phyloP scores from a whole-genome alignment of 2,888 invertebrate species.

The Synanthedon andrenaeformis region DNA sequence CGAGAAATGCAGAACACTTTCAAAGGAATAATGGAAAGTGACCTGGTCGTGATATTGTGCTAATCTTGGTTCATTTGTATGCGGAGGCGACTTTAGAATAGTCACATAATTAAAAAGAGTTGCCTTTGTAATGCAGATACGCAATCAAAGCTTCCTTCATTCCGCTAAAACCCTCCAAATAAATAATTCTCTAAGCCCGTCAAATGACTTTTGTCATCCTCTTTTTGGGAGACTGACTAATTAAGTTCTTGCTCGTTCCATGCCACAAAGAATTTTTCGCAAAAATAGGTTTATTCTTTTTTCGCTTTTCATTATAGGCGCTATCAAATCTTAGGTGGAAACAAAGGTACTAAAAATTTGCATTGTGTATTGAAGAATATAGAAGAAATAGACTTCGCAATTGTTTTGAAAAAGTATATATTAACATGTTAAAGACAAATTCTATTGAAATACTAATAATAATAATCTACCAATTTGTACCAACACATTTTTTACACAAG shows the following conservation, averaged over 20 bases:
- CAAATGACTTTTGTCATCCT: slow-evolving; percentile 14
- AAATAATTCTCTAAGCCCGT: slow-evolving; percentile 27
- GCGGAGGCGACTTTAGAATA: slow-evolving; percentile 39
- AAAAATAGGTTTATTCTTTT: slow-evolving; percentile 5
- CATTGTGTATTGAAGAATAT: too few species aligned
- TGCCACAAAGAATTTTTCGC: slow-evolving; percentile 16
- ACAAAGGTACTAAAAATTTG: too few species aligned
- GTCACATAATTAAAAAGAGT: slow-evolving; percentile 58
- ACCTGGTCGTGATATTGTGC: slow-evolving; percentile 22
- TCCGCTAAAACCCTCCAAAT: slow-evolving; percentile 33
- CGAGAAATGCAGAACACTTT: slow-evolving; percentile 9
- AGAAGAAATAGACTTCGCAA: too few species aligned
- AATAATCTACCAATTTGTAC: too few species aligned
- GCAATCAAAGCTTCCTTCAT: slow-evolving; percentile 36
- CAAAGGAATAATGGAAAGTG: slow-evolving; percentile 35
- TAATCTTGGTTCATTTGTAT: slow-evolving; percentile 52
- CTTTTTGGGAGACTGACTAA: slow-evolving; percentile 23
- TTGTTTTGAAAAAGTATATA: too few species aligned
- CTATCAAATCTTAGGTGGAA: slow-evolving; percentile 1
- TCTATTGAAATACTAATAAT: too few species aligned
- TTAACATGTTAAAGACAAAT: too few species aligned
- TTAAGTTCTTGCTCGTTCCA: slow-evolving; percentile 17
- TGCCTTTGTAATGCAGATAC: slow-evolving; percentile 55
- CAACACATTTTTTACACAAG: too few species aligned
- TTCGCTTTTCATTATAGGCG: slow-evolving; percentile 12